Conservation (phyloP, 2,113 vertebrate species). For the Leucoraja erinaceus region DNA sequence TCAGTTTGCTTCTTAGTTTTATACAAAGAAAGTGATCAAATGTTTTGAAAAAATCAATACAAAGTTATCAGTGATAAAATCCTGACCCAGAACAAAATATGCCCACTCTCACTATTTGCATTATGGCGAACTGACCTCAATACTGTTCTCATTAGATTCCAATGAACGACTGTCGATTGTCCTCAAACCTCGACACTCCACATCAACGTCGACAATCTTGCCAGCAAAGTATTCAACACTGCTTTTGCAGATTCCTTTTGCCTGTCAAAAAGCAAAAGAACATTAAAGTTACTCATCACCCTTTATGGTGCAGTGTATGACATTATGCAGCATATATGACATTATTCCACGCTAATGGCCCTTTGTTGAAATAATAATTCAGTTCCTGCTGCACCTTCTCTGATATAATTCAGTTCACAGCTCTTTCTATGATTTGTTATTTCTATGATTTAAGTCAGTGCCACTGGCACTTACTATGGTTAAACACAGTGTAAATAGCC, state of each 20-base stretch:
- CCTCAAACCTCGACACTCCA: background rate
- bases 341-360: background rate
- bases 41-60: too few relatives aligned
- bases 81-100: background rate
- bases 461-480: background rate
- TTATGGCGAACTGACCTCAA: background rate
- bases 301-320: background rate
- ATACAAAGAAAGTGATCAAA: too few relatives aligned
- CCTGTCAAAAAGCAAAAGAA: background rate
- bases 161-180: background rate
- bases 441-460: background rate
- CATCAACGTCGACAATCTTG: background rate
- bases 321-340: background rate
- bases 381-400: background rate
- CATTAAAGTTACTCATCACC: background rate
- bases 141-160: background rate
- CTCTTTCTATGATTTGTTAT: background rate
- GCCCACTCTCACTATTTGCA: background rate
- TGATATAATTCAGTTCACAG: background rate
- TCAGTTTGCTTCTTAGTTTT: background rate
- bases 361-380: background rate
- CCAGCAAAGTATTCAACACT: background rate
- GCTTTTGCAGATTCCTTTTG: background rate
- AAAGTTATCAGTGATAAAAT: too few relatives aligned
- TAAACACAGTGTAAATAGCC: background rate